Conservation (phyloP, 2,888 invertebrate species). For the Julus scandinavius region DNA sequence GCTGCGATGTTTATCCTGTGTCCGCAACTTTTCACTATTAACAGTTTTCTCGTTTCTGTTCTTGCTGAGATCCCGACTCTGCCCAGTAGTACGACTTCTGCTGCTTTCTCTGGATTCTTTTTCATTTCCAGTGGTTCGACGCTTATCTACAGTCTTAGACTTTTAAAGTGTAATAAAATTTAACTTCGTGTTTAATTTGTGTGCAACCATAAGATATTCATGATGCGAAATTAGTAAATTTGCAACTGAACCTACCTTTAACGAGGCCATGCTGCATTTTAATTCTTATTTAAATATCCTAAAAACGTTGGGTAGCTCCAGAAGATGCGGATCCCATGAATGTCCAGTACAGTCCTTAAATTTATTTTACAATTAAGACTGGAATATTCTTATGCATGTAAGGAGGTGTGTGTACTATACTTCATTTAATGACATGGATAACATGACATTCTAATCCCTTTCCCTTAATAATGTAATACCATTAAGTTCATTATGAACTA, state of each 20-base stretch:
- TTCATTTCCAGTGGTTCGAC: background rate
- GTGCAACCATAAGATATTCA: no score
- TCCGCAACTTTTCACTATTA: background rate
- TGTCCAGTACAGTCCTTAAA: no score
- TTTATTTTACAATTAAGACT: no score
- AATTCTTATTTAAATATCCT: background rate
- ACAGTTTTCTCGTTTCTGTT: background rate
- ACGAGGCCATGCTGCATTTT: background rate
- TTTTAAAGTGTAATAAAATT: background rate
- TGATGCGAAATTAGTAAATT: no score
- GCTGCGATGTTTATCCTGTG: background rate
- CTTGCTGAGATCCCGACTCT: background rate
- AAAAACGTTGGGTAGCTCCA: no score
- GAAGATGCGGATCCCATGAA: no score
- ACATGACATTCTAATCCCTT: no score
- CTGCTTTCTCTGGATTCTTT: constrained; percentile 2
- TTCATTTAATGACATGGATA: no score
- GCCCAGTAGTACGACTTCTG: background rate
- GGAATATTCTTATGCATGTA: no score
- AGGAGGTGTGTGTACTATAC: no score
- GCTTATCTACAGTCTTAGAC: background rate
- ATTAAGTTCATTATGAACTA: background rate
- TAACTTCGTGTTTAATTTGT: background rate
- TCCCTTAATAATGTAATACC: no score
- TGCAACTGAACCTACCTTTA: background rate